Percentiles rank a stretch among this genome's conserved stretches.
Evolutionary conservation across 2,888 invertebrate species (phyloP).

Genomic region (Agrotis puta): DNA sequence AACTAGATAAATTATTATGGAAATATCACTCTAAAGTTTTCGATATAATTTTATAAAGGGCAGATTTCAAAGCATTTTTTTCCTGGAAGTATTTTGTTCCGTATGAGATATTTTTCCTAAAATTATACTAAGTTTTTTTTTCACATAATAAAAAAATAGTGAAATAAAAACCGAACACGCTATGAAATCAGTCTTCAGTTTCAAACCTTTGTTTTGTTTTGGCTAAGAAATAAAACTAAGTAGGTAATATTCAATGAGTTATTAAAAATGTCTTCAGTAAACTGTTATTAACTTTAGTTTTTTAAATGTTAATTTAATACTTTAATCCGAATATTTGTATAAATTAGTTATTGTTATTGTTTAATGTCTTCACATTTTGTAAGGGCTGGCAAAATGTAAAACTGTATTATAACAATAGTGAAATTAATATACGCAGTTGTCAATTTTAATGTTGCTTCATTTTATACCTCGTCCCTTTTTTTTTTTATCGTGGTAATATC

Average conservation of each 20-base stretch:
- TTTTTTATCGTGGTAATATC: no score
- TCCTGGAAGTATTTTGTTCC: no score
- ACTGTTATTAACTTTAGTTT: slow-evolving; percentile 28
- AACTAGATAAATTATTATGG: not conserved
- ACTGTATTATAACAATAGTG: slow-evolving; percentile 71
- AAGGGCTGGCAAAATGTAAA: slow-evolving; percentile 88
- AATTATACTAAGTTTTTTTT: not conserved
- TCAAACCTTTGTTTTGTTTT: not conserved
- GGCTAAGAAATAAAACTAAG: not conserved
- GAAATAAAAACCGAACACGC: not conserved
- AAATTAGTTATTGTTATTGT: slow-evolving; percentile 22
- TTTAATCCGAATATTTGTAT: slow-evolving; percentile 31
- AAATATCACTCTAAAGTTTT: not conserved
- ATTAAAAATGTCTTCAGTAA: not conserved
- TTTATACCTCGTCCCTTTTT: no score
- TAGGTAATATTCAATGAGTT: not conserved
- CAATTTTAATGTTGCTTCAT: slow-evolving; percentile 75
- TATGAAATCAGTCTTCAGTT: slow-evolving; percentile 5
- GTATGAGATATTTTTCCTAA: not conserved
- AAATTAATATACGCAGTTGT: slow-evolving; percentile 86
- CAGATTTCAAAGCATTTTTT: slow-evolving; percentile 36
- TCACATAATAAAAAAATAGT: not conserved
- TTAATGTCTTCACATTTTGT: slow-evolving; percentile 79
- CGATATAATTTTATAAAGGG: not conserved
- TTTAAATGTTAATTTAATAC: slow-evolving; percentile 32